Evolutionary conservation across 2,888 invertebrate genomes (phyloP), one percentile per base, ranked within the genome.

Genomic region (Artemia sp.): DNA sequence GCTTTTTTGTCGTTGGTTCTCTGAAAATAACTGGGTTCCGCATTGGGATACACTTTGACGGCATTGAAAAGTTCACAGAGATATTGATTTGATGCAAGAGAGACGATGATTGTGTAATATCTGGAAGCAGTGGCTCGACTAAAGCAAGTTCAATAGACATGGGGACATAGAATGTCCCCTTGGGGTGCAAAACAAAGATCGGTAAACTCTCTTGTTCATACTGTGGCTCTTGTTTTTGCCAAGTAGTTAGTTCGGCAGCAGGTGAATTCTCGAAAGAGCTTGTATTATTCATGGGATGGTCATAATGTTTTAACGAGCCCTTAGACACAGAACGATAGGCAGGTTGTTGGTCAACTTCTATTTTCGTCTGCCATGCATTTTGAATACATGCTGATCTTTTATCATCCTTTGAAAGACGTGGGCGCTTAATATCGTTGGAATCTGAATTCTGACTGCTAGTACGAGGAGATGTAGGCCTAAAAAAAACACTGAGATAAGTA

Each of bases 131-230:
- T 72, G 89, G 86, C 76, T 86, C 78, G 69, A 92, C 78, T 53
- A 86, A 81, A 68, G 86, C 83, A 75, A 86, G 85, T 74, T 90
- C 90, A 69, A 92, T 82, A 73, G 87, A 87, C 72, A 93, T 79
- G 1, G 94, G 93, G 70, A 94, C 84, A 80, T 94, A 94, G 79
- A 88, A 93, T 68, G 86, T 83, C 64, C 93, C 92, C 73, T 87
- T 85, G n/a, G 91, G 84, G 78, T 93, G 92, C 53, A 94, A 81
- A 5, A 91, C 92, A 78, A 94, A 94, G 58, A 92, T 88, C 0
- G 94, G 93, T 68, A 93, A 86, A 68, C 84, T 69, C 12, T n/a
- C 68, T 12, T 51, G 64, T 8, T 58, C 64, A 9, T n/a, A 2
- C 9, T 58, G 64, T 24, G n/a, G 14, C 24, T 58, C 64, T 9